These are phyloP conservation scores for Enteromius radiatus DNA, from an alignment of 2,797 vertebrate genomes.

Conservation along the genomic window DNA sequence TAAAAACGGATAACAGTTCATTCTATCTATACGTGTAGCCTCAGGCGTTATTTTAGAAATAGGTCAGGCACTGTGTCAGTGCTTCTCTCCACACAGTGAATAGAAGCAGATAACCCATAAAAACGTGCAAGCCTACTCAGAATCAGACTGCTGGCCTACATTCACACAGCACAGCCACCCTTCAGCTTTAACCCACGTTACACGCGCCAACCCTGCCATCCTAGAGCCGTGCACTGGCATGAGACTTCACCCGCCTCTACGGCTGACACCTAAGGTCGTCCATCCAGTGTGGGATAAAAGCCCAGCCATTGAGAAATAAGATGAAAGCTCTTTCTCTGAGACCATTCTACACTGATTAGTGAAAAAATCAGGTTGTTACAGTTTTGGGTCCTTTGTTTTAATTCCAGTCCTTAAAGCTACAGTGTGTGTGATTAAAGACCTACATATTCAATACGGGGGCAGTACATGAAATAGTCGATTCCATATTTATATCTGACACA, in stretches of 20 bases:
- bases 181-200: conserved; percentile 1
- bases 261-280: conserved; percentile 80
- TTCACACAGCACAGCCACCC: conserved; percentile 68
- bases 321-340: conserved; percentile 64
- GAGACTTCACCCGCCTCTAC: conserved; percentile 83
- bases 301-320: conserved; percentile 75
- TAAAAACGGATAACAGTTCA: conserved; percentile 84
- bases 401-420: conserved; percentile 32
- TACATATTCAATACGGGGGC: background rate
- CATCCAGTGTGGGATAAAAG: conserved; percentile 80
- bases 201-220: conserved; percentile 41
- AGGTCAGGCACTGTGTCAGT: conserved; percentile 85
- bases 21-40: conserved; percentile 83
- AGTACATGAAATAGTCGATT: background rate
- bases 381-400: conserved; percentile 66
- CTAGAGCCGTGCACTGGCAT: conserved; percentile 74
- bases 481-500: conserved; percentile 1
- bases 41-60: conserved; percentile 81
- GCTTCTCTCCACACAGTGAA: conserved; percentile 77
- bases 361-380: conserved; percentile 75
- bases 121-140: conserved; percentile 74
- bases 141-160: conserved; percentile 82
- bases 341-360: conserved; percentile 75
- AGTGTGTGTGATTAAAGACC: conserved; percentile 17
- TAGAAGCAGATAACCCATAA: conserved; percentile 82